A percentile compares a stretch with the other conserved stretches of the same genome.
These are phyloP conservation scores for Epistrophella euchroma DNA, from an alignment of 2,888 invertebrate genomes.

Conservation along the genomic window DNA sequence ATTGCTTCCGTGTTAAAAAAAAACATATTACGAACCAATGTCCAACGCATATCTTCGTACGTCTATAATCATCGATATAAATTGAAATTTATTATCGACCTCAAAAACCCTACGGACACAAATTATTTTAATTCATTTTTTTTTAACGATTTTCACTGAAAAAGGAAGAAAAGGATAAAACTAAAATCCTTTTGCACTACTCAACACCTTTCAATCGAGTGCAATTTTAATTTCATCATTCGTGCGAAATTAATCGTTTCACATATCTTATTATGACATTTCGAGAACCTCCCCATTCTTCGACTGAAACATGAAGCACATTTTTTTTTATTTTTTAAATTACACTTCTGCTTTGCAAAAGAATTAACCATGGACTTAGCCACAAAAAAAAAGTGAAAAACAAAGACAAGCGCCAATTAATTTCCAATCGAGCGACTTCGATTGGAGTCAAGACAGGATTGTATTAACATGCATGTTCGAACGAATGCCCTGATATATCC, in stretches of 20 bases:
- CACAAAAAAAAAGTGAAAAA: conserved; percentile 48
- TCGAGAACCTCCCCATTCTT: conserved; percentile 48
- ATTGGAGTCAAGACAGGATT: conserved; percentile 19
- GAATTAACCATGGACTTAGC: not conserved
- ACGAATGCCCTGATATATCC: conserved; percentile 13
- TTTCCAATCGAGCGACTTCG: conserved; percentile 64
- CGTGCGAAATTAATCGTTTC: conserved; percentile 69
- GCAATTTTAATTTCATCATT: conserved; percentile 72
- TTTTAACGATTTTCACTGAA: conserved; percentile 9
- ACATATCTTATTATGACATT: conserved; percentile 68
- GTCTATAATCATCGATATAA: conserved; percentile 36
- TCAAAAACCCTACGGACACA: not conserved
- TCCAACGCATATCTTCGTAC: conserved; percentile 26
- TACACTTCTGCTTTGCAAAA: not conserved
- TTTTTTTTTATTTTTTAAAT: conserved; percentile 16
- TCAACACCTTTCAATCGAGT: conserved; percentile 69
- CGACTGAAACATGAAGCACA: not conserved
- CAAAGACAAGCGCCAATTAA: conserved; percentile 68
- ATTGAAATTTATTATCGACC: conserved; percentile 26
- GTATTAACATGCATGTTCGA: conserved; percentile 40
- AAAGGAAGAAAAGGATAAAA: conserved; percentile 22
- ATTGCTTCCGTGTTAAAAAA: conserved; percentile 17
- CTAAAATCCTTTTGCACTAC: conserved; percentile 35
- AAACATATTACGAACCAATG: conserved; percentile 47
- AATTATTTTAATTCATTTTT: conserved; percentile 24